Base-by-base conservation (phyloP, 2,113 vertebrate genomes). In the Pseudois nayaur region DNA sequence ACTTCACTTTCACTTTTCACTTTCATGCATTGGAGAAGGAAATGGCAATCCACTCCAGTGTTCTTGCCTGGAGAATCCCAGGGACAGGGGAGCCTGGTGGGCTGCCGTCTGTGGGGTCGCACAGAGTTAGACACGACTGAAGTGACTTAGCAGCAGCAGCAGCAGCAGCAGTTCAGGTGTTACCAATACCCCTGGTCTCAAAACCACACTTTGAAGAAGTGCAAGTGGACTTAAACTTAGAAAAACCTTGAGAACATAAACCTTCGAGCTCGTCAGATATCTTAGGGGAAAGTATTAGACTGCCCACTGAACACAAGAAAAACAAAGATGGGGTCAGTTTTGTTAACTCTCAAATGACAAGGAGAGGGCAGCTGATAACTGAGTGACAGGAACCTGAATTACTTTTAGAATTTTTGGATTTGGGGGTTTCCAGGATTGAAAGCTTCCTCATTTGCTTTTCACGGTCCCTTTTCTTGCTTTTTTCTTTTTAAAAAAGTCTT, bases 381-480 rank as follows among this genome's bases (percentile, higher is more conserved):
- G 64, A 79, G 25, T 92, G 89, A 43, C 0, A 93, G 62, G 31
- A 7, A 90, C 25, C 40, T 31, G 15, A 67, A 91, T 76, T 89
- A 59, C 31, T 10, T 78, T 95, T 82, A 81, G 45, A 79, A 54
- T 43, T 82, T 95, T 87, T 76, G 55, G 12, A 45, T 13, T 91
- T 74, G 40, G 33, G 40, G 78, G 40, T 76, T 92, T 96, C 89
- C 87, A 92, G 27, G 31, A 67, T 62, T 62, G 48, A 82, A 82
- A 67, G 36, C 19, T 86, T 95, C 36, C 82, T 88, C n/a, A 84
- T 92, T 95, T 94, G 40, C 54, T 96, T 97, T 93, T 88, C 15
- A 36, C 45, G 13, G n/a, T 86, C 23, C 19, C 29, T 33, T 45
- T 67, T 29, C 64, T 40, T 10, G 2, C 16, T 1, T 52, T 21